Conservation (phyloP, 23 tunicate genomes). For the Phallusia fumigata region DNA sequence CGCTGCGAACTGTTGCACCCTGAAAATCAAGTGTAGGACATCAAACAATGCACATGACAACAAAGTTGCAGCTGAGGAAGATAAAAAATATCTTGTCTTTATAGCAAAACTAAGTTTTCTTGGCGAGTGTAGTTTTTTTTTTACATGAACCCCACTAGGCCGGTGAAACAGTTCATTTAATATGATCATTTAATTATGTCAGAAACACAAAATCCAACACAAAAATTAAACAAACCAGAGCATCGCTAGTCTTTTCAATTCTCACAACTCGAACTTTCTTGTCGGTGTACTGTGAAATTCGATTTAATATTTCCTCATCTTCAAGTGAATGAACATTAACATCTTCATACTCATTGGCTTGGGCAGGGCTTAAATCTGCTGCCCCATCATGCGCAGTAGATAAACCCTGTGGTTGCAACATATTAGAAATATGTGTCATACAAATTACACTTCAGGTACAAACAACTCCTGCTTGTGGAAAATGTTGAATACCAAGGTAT, state of each 20-base stretch:
- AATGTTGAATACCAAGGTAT: no score
- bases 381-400: slow-evolving; percentile 74
- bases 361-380: slow-evolving; percentile 36
- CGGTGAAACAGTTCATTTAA: no score
- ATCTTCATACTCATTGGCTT: slow-evolving; percentile 27
- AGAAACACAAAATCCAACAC: neutral
- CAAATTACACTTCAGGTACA: no score
- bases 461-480: no score
- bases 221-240: slow-evolving; percentile 43
- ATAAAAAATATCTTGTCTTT: no score
- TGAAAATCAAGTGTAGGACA: slow-evolving; percentile 4
- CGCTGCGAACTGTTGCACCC: slow-evolving; percentile 92
- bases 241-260: slow-evolving; percentile 59
- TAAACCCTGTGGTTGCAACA: slow-evolving; percentile 42
- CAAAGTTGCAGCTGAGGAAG: no score
- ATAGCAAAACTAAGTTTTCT: no score
- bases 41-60: no score
- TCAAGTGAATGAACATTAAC: slow-evolving; percentile 50
- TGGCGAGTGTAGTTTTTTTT: no score
- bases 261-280: slow-evolving; percentile 68
- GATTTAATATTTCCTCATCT: slow-evolving; percentile 61
- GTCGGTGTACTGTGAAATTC: slow-evolving; percentile 61
- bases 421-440: no score
- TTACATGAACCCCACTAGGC: no score
- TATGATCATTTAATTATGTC: no score